A percentile compares a stretch with the other conserved stretches of the same genome.
These are phyloP conservation scores for Montipora foliosa DNA, from an alignment of 64 coral and sea anemone genomes.

Conservation along the genomic window DNA sequence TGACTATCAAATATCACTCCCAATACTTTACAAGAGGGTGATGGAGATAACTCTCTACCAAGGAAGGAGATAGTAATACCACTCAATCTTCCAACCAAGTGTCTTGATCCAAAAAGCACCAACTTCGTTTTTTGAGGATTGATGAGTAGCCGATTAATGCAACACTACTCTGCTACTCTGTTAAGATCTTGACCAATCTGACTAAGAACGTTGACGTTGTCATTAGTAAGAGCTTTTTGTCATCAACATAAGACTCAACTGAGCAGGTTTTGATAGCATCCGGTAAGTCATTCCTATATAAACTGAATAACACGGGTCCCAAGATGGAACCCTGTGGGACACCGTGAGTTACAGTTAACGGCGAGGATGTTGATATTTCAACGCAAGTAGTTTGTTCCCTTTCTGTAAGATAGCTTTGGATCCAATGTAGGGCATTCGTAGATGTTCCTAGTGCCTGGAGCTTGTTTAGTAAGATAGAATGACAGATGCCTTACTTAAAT, in stretches of 20 bases:
- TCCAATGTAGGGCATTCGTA: no score
- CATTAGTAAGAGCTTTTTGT: neutral
- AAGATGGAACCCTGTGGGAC: no score
- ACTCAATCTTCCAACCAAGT: neutral
- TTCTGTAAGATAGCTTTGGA: no score
- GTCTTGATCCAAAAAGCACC: neutral
- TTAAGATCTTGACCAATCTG: neutral
- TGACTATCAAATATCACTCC: neutral
- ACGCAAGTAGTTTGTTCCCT: no score
- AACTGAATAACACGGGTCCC: neutral
- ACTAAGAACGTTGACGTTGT: neutral
- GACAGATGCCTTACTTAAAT: no score
- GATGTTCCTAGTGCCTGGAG: no score
- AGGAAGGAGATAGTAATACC: conserved; percentile 1
- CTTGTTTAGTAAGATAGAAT: no score
- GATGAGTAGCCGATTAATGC: neutral
- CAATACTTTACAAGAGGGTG: neutral
- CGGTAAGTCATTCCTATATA: neutral
- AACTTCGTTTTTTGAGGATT: neutral
- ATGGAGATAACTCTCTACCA: neutral
- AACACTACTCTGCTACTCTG: conserved; percentile 19
- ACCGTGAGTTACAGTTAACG: no score
- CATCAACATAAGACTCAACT: conserved; percentile 32
- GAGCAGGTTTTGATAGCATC: neutral
- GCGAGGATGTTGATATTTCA: no score